These are phyloP conservation scores for Mionectes macconnelli DNA, from an alignment of 2,113 vertebrate genomes.

Conservation along the genomic window DNA sequence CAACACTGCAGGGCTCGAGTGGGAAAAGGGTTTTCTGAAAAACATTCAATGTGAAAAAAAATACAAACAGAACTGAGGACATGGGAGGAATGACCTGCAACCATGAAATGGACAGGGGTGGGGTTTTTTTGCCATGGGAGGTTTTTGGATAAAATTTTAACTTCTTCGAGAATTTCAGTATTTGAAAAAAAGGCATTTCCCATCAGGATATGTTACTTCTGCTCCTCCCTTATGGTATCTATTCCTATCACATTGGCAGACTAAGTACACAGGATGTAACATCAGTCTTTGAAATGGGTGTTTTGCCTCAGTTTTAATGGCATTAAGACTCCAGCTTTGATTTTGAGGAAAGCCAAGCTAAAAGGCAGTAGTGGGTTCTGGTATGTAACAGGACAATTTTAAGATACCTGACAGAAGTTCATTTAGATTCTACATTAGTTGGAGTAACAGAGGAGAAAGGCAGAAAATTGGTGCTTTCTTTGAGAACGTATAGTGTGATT, in stretches of 20 bases:
- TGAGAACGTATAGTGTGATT: background rate
- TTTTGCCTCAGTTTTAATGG: background rate
- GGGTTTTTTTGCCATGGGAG: background rate
- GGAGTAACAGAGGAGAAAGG: background rate
- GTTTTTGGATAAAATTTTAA: background rate
- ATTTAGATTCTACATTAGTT: background rate
- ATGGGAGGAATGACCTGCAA: background rate
- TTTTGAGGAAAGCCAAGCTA: background rate
- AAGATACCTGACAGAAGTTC: background rate
- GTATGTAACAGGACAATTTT: background rate
- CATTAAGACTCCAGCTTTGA: background rate
- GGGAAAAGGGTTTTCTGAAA: background rate
- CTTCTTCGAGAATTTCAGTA: background rate
- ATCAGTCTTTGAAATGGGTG: background rate
- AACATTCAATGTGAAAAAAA: background rate
- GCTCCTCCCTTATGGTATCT: background rate
- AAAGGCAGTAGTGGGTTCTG: background rate
- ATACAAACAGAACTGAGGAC: background rate
- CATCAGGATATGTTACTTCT: background rate
- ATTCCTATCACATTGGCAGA: background rate
- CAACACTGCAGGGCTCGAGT: background rate
- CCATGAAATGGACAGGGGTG: background rate
- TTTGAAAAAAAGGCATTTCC: background rate
- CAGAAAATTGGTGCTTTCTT: background rate
- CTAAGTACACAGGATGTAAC: background rate